phyloP scores from a whole-genome alignment of 2,113 vertebrate genomes.

The Petrocephalus microphthalmus region DNA sequence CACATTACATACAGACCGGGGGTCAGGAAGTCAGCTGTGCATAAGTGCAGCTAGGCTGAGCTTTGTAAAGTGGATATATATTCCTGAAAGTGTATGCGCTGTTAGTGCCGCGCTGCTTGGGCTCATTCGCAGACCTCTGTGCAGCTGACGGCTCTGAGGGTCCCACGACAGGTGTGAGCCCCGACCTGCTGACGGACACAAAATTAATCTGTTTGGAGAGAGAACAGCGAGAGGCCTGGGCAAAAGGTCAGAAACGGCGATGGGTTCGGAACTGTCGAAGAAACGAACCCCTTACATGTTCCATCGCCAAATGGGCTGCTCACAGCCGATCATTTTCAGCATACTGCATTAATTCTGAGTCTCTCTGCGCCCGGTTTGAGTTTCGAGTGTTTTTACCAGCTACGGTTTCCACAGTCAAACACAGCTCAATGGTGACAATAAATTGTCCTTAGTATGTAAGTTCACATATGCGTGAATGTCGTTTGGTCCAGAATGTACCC shows the following conservation, averaged over 20 bases:
- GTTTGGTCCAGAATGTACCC: background rate
- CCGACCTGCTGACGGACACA: background rate
- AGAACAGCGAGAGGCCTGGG: background rate
- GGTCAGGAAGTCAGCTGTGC: background rate
- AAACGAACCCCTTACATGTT: background rate
- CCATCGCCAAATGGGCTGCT: background rate
- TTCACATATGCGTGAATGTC: background rate
- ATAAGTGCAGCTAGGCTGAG: background rate
- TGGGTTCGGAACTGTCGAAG: background rate
- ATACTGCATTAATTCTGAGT: background rate
- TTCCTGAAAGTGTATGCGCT: background rate
- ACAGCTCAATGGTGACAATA: background rate
- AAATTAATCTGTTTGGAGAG: slow-evolving; percentile 8
- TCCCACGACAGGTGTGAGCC: slow-evolving; percentile 10
- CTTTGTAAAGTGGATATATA: background rate
- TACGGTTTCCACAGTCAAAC: background rate
- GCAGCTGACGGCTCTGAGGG: slow-evolving; percentile 15
- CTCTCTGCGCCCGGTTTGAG: background rate
- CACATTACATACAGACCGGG: background rate
- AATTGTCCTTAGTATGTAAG: background rate
- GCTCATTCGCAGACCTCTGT: background rate
- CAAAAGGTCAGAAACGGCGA: slow-evolving; percentile 16
- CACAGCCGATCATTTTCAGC: background rate
- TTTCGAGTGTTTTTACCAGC: background rate
- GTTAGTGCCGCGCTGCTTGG: background rate